Conservation (phyloP, 2,888 invertebrate genomes). For the Calameuta pallipes region DNA sequence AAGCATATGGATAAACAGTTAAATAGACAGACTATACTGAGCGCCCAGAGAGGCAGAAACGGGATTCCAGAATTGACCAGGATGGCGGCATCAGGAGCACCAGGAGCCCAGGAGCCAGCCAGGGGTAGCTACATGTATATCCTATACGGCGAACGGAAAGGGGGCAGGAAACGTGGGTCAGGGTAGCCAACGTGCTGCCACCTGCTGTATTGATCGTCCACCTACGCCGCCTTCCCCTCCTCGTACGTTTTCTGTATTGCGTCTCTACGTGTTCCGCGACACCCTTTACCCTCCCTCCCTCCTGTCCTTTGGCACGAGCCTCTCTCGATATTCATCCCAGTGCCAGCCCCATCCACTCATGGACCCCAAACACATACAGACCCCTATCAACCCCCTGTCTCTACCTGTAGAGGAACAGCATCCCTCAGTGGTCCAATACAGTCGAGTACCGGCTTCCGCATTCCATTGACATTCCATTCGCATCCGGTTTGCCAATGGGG, state of each 20-base stretch:
- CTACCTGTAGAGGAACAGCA: not conserved
- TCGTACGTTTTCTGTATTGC: not conserved
- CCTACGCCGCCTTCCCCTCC: slow-evolving; percentile 32
- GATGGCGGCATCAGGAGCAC: not conserved
- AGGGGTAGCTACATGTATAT: not conserved
- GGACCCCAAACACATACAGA: not conserved
- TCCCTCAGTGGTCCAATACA: not conserved
- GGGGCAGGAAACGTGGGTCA: slow-evolving; percentile 53
- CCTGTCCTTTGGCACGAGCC: not conserved
- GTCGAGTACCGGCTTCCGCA: not conserved
- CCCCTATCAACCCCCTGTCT: not conserved
- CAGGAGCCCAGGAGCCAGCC: not conserved
- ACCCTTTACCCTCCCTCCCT: not conserved
- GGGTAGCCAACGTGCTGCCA: slow-evolving; percentile 59
- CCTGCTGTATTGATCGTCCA: slow-evolving; percentile 62
- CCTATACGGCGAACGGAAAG: slow-evolving; percentile 11
- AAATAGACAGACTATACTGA: not conserved
- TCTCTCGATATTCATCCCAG: not conserved
- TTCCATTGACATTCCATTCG: not conserved
- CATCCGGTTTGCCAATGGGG: not conserved
- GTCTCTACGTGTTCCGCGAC: not conserved
- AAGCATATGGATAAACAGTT: not conserved
- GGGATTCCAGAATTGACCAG: not conserved
- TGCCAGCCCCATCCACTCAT: not conserved
- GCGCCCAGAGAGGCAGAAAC: not conserved